Evolutionary conservation across 2,113 vertebrate genomes (phyloP).

Genomic region (Thunnus thynnus): DNA sequence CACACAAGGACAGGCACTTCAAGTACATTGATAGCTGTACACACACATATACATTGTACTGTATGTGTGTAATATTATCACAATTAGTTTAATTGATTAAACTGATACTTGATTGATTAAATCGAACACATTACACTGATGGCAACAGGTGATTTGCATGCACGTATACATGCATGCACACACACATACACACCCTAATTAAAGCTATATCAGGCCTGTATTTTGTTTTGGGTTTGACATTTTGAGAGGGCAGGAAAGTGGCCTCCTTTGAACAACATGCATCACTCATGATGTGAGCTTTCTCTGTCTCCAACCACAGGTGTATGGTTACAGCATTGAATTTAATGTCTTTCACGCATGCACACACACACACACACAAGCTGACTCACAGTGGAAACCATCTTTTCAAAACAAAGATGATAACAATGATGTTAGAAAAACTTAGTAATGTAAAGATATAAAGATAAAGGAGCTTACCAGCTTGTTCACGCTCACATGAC

Average conservation of each 20-base stretch:
- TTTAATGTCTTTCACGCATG: conserved; percentile 35
- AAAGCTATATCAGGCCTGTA: conserved; percentile 17
- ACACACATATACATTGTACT: background rate
- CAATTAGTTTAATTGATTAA: background rate
- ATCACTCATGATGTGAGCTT: conserved; percentile 71
- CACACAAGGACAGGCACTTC: conserved; percentile 11
- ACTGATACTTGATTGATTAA: background rate
- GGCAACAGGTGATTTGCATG: background rate
- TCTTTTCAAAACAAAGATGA: conserved; percentile 8
- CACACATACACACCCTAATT: background rate
- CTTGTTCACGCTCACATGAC: conserved; percentile 18
- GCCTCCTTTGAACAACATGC: conserved; percentile 51
- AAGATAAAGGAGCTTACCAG: conserved; percentile 18
- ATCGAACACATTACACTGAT: background rate
- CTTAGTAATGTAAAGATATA: conserved; percentile 61
- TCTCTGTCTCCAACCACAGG: conserved; percentile 52
- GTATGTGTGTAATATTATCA: background rate
- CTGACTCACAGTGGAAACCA: conserved; percentile 2
- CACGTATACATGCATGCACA: background rate
- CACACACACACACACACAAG: conserved; percentile 22
- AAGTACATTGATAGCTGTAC: background rate
- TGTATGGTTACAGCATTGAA: conserved; percentile 71
- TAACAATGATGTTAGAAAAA: conserved; percentile 34
- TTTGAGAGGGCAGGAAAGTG: conserved; percentile 62
- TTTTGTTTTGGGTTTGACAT: conserved; percentile 65